Evolutionary conservation across 2,113 vertebrate genomes (phyloP), one percentile per base, ranked within the genome.

Genomic region (Aptenodytes patagonicus): DNA sequence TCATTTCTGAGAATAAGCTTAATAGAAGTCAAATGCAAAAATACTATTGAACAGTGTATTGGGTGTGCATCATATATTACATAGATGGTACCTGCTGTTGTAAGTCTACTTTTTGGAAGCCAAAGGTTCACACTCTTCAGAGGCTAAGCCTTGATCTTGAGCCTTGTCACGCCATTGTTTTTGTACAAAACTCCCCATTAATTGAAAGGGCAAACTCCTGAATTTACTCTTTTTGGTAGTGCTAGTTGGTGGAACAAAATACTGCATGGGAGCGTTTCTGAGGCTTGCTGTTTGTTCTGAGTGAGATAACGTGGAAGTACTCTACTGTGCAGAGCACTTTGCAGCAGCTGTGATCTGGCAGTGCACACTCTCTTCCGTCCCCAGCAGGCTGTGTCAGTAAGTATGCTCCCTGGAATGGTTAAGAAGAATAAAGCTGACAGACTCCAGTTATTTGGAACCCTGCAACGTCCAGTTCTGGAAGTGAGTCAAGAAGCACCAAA

Each of bases 361-460:
- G 54, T 0, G 15, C 18, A 2, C 6, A 6, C 34, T n/a, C 36
- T 16, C 3, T 1, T 11, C 13, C 1, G 31, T 32, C 61, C 47
- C 55, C n/a, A 6, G n/a, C 77, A 19, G 31, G 29, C 68, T 21
- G 18, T 7, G 17, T 5, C 47, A 4, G 20, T 25, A 18, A 11
- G 55, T 3, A 2, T 17, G 22, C 60, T 66, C 28, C 58, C 49
- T 13, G 70, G 28, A 3, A 6, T 11, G 1, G 36, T 5, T 4
- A 0, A 13, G 42, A 49, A 31, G 38, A 20, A 2, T 4, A 28
- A 26, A 49, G 49, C 64, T 47, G 54, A 2, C 54, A 34, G 31
- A 3, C 44, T 47, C 15, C 51, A 11, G 11, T 24, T 21, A 2
- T 21, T 34, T 52, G 84, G 70, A 85, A 57, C 49, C 51, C 54